phyloP scores from a whole-genome alignment of 2,888 invertebrate species.

The Acanthacorydalis orientalis region DNA sequence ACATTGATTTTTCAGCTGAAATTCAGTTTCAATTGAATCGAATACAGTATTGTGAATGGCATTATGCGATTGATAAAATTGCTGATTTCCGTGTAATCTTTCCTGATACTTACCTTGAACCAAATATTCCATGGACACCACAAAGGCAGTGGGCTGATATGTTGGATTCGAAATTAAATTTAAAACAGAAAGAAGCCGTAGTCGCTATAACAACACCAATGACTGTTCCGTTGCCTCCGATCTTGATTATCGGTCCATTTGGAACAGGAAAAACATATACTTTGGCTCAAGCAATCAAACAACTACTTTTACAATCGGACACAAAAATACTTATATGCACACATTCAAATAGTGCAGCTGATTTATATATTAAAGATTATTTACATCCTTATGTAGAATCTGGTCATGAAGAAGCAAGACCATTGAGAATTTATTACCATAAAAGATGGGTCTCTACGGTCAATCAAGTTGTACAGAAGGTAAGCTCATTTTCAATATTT shows the following conservation, averaged over 20 bases:
- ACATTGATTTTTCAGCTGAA: slow-evolving; percentile 47
- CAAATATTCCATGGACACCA: slow-evolving; percentile 51
- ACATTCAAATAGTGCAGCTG: slow-evolving; percentile 75
- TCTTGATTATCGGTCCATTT: slow-evolving; percentile 61
- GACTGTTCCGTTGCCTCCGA: slow-evolving; percentile 45
- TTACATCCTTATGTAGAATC: slow-evolving; percentile 57
- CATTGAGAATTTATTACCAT: slow-evolving; percentile 63
- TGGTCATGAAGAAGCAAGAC: slow-evolving; percentile 46
- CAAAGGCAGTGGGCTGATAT: slow-evolving; percentile 48
- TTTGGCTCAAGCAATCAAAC: slow-evolving; percentile 53
- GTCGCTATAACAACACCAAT: slow-evolving; percentile 54
- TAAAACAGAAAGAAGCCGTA: slow-evolving; percentile 64
- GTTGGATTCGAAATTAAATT: slow-evolving; percentile 47
- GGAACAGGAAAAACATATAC: slow-evolving; percentile 83
- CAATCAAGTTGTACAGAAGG: slow-evolving; percentile 47
- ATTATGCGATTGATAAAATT: slow-evolving; percentile 61
- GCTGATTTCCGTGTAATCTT: slow-evolving; percentile 54
- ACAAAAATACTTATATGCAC: slow-evolving; percentile 66
- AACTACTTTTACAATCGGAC: slow-evolving; percentile 41
- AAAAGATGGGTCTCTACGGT: slow-evolving; percentile 67
- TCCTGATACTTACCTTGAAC: slow-evolving; percentile 44
- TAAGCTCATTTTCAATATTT: slow-evolving; percentile 15
- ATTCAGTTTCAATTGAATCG: slow-evolving; percentile 70
- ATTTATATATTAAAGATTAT: slow-evolving; percentile 71
- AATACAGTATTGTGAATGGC: slow-evolving; percentile 70